A percentile compares a stretch with the other conserved stretches of the same genome.
Evolutionary conservation across 1,140 invertebrate genomes (phyloP).

Genomic region (Pseudomyrmex pallidus): DNA sequence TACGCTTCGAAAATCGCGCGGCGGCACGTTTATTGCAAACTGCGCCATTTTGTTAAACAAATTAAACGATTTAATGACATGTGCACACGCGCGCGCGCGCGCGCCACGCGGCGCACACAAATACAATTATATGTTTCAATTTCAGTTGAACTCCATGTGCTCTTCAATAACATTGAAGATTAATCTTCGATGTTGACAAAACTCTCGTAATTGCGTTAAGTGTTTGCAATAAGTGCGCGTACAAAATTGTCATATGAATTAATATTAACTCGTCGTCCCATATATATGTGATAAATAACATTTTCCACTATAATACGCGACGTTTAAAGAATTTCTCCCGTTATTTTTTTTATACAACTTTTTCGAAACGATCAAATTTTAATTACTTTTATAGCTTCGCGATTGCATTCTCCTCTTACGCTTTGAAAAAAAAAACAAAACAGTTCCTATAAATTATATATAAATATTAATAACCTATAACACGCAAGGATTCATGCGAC

Average conservation of each 20-base stretch:
- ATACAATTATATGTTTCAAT: neutral
- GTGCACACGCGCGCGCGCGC: neutral
- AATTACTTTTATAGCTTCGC: too few relatives aligned
- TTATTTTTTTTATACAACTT: too few relatives aligned
- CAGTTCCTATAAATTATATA: too few relatives aligned
- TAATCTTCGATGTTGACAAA: conserved; percentile 13
- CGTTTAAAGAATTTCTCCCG: too few relatives aligned
- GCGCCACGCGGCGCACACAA: neutral
- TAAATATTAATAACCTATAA: too few relatives aligned
- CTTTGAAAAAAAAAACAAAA: too few relatives aligned
- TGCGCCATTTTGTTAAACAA: conserved; percentile 54
- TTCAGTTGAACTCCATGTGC: conserved; percentile 8
- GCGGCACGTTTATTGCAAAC: conserved; percentile 46
- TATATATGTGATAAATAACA: too few relatives aligned
- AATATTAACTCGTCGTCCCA: neutral
- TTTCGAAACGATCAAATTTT: too few relatives aligned
- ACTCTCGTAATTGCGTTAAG: neutral
- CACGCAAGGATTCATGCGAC: too few relatives aligned
- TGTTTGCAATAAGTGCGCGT: neutral
- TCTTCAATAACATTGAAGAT: conserved; percentile 24
- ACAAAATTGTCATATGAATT: neutral
- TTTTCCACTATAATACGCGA: too few relatives aligned
- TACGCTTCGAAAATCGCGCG: conserved; percentile 51
- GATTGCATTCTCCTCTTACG: too few relatives aligned
- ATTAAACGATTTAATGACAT: conserved; percentile 53